Evolutionary conservation across 2,113 vertebrate genomes (phyloP).

Genomic region (Stegastes partitus): DNA sequence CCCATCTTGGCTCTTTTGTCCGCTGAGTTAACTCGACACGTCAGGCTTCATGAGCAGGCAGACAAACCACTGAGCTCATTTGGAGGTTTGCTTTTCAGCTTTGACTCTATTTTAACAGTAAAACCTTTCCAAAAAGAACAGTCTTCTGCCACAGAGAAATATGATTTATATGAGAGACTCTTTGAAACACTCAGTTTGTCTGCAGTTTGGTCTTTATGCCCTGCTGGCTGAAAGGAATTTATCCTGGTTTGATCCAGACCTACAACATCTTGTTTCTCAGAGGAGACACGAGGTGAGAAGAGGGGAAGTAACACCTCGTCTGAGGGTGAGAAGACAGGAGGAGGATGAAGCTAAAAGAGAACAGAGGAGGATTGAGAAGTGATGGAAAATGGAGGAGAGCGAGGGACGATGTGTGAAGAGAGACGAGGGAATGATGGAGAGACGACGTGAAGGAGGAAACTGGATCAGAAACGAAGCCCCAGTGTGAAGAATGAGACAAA

Average conservation of each 20-base stretch:
- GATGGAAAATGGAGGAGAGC: neutral
- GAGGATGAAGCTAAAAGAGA: neutral
- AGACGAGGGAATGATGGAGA: neutral
- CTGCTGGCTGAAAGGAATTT: neutral
- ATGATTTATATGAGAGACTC: too few relatives aligned
- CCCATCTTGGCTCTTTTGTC: neutral
- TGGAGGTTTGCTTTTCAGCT: neutral
- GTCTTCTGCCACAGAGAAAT: too few relatives aligned
- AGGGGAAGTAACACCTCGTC: conserved; percentile 29
- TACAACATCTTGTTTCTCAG: conserved; percentile 30
- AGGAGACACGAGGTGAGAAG: conserved; percentile 31
- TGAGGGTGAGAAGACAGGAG: conserved; percentile 18
- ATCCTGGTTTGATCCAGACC: neutral
- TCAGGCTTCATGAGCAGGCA: neutral
- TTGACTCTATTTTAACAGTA: neutral
- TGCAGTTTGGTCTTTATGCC: too few relatives aligned
- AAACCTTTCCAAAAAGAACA: too few relatives aligned
- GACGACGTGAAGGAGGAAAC: conserved; percentile 4
- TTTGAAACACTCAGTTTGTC: neutral
- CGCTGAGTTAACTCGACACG: neutral
- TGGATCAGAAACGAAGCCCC: too few relatives aligned
- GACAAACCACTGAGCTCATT: neutral
- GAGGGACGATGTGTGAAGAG: neutral
- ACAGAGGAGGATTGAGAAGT: neutral
- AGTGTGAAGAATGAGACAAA: neutral